A percentile compares a stretch with the other conserved stretches of the same genome.
These are phyloP conservation scores for Eugnorisma glareosa DNA, from an alignment of 2,888 invertebrate genomes.

Conservation along the genomic window DNA sequence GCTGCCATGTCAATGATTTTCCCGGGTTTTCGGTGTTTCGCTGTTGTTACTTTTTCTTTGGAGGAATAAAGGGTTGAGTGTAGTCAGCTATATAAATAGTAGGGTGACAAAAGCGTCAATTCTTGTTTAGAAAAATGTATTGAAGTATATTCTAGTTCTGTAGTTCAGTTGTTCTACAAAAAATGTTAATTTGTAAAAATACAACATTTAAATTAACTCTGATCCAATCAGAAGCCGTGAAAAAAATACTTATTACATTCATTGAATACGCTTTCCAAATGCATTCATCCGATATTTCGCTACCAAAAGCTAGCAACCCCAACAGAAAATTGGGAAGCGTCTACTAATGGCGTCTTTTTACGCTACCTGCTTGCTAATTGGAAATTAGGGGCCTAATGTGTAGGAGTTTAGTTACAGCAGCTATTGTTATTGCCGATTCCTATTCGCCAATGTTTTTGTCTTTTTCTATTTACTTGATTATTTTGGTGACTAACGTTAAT, in stretches of 20 bases:
- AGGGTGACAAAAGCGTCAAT: neutral
- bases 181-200: neutral
- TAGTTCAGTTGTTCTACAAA: neutral
- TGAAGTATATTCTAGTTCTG: neutral
- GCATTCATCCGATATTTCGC: slow-evolving; percentile 41
- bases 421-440: slow-evolving; percentile 85
- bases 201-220: neutral
- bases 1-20: slow-evolving; percentile 56
- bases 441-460: slow-evolving; percentile 84
- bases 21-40: slow-evolving; percentile 1
- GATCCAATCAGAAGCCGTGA: neutral
- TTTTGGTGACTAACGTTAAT: slow-evolving; percentile 64
- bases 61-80: neutral
- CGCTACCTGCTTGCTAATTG: slow-evolving; percentile 90
- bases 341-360: slow-evolving; percentile 89
- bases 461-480: slow-evolving; percentile 77
- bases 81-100: neutral
- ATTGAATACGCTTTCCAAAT: slow-evolving; percentile 15
- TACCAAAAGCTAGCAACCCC: slow-evolving; percentile 59
- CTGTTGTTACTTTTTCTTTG: slow-evolving; percentile 9
- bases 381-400: slow-evolving; percentile 89
- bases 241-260: neutral
- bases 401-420: slow-evolving; percentile 84
- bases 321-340: slow-evolving; percentile 77
- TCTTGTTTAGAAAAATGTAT: neutral